phyloP scores from a whole-genome alignment of 53 echinoderm and acorn worm genomes.

The Mesocentrotus franciscanus region DNA sequence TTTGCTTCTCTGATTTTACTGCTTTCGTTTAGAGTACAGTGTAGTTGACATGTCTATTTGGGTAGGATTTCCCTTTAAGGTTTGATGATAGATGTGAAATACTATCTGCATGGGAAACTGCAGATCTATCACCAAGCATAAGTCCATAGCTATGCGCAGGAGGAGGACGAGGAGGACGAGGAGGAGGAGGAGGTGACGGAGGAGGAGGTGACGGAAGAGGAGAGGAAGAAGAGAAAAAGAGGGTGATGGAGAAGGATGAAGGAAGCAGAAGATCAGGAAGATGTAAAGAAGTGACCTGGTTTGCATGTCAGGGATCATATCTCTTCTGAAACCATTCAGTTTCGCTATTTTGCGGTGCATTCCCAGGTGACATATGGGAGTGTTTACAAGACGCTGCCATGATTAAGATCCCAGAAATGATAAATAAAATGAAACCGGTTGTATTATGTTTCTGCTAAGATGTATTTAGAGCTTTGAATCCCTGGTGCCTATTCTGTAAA shows the following conservation, averaged over 20 bases:
- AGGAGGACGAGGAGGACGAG: neutral
- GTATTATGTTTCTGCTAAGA: neutral
- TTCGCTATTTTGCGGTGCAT: neutral
- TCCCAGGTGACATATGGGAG: slow-evolving; percentile 10
- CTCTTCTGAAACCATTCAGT: slow-evolving; percentile 25
- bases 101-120: slow-evolving; percentile 30
- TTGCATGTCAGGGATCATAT: slow-evolving; percentile 1
- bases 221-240: neutral
- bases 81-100: slow-evolving; percentile 37
- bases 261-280: neutral
- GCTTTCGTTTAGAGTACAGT: too few relatives aligned
- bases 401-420: slow-evolving; percentile 39
- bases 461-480: neutral
- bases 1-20: too few relatives aligned
- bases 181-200: neutral
- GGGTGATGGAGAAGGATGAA: neutral
- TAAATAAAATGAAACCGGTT: neutral
- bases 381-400: neutral
- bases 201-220: neutral
- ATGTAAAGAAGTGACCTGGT: neutral
- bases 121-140: slow-evolving; percentile 19
- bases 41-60: too few relatives aligned
- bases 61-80: slow-evolving; percentile 16
- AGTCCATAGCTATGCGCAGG: neutral
- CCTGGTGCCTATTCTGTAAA: neutral